phyloP scores from a whole-genome alignment of 2,113 vertebrate species.

The Elephantulus edwardii region DNA sequence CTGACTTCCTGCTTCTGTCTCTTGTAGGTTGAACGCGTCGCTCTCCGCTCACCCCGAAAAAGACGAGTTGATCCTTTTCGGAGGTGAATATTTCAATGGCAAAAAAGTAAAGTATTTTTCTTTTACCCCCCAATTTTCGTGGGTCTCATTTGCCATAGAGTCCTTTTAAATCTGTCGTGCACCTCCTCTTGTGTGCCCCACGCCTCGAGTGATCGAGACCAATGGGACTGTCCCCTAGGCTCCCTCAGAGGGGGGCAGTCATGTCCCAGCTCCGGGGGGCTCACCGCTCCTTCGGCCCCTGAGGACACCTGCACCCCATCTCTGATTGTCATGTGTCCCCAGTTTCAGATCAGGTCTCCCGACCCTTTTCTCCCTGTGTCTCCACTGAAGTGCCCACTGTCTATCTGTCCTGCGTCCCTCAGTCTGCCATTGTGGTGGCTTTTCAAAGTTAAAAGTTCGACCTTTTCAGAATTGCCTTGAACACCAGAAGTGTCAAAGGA shows the following conservation, averaged over 20 bases:
- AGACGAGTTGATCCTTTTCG: slow-evolving; percentile 96
- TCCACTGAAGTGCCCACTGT: background rate
- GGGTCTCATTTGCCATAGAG: slow-evolving; percentile 61
- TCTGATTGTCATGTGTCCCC: no score
- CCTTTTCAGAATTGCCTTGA: background rate
- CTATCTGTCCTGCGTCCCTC: background rate
- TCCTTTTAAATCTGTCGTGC: slow-evolving; percentile 63
- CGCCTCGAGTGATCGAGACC: slow-evolving; percentile 36
- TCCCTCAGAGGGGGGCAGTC: slow-evolving; percentile 68
- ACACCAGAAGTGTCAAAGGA: background rate
- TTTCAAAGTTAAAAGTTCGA: background rate
- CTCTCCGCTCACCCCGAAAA: slow-evolving; percentile 93
- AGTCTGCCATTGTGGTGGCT: background rate
- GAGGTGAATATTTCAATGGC: slow-evolving; percentile 98
- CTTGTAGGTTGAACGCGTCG: slow-evolving; percentile 90
- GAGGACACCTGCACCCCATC: background rate
- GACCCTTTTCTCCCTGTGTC: no score
- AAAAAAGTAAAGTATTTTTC: slow-evolving; percentile 92
- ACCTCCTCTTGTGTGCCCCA: slow-evolving; percentile 36
- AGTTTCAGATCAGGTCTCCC: background rate
- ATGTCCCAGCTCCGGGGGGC: slow-evolving; percentile 74
- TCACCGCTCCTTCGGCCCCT: background rate
- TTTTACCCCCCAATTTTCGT: slow-evolving; percentile 62
- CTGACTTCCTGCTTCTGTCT: background rate
- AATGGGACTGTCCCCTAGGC: slow-evolving; percentile 26